phyloP scores from a whole-genome alignment of 2,888 invertebrate genomes.

The Lasioglossum leucozonium region DNA sequence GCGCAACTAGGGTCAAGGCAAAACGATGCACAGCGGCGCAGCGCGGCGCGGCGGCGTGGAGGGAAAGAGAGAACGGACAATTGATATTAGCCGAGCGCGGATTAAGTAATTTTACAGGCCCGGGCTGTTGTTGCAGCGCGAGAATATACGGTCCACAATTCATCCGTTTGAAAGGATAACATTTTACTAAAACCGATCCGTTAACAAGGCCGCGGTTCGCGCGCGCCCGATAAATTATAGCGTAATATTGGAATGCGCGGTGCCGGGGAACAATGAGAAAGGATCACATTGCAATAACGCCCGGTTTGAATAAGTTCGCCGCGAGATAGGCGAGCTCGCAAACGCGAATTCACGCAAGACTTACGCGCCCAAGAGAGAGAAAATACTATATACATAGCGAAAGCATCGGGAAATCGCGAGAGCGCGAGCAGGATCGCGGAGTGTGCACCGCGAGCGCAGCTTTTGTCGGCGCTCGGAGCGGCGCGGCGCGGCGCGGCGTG shows the following conservation, averaged over 20 bases:
- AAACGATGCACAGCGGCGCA: not conserved
- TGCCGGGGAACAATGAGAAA: constrained; percentile 51
- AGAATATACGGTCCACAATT: constrained; percentile 24
- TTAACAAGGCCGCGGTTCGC: constrained; percentile 22
- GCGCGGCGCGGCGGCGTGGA: no score
- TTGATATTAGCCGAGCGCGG: constrained; percentile 5
- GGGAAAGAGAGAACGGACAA: not conserved
- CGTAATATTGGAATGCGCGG: constrained; percentile 46
- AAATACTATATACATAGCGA: constrained; percentile 40
- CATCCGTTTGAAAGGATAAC: constrained; percentile 35
- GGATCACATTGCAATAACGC: constrained; percentile 59
- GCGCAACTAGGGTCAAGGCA: not conserved
- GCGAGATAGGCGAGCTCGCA: constrained; percentile 36
- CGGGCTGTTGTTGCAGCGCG: constrained; percentile 16
- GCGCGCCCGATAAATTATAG: constrained; percentile 42
- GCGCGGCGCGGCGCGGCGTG: constrained; percentile 31
- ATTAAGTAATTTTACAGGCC: constrained; percentile 28
- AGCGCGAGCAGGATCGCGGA: not conserved
- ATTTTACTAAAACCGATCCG: constrained; percentile 54
- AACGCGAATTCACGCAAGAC: constrained; percentile 66
- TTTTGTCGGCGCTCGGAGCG: constrained; percentile 63
- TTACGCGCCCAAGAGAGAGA: constrained; percentile 47
- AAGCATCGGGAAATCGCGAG: constrained; percentile 38
- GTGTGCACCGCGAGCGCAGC: constrained; percentile 39
- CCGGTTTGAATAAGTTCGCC: constrained; percentile 58